Conservation (phyloP, 2,113 vertebrate species). For the Fukomys damarensis region DNA sequence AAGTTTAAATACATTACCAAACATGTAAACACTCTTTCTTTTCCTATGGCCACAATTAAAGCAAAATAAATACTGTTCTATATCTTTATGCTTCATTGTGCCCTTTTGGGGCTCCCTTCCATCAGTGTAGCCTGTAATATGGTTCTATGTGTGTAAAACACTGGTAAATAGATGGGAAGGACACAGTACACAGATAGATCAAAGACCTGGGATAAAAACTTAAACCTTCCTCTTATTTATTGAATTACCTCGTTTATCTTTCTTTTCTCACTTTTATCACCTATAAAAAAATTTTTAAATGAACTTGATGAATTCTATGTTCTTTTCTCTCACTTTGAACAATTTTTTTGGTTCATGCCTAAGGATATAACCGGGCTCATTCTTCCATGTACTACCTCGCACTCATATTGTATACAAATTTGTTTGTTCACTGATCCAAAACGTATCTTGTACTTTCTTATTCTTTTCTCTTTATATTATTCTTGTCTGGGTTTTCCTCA, state of each 20-base stretch:
- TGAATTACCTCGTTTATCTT: not conserved
- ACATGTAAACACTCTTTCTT: constrained; percentile 8
- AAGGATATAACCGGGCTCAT: not conserved
- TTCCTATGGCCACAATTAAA: constrained; percentile 26
- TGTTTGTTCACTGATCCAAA: not conserved
- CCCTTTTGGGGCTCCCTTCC: constrained; percentile 12
- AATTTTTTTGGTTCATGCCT: not conserved
- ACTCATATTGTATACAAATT: not conserved
- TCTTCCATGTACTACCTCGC: not conserved
- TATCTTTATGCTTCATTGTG: not conserved
- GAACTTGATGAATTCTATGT: not conserved
- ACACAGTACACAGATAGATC: not conserved
- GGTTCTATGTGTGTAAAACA: constrained; percentile 13
- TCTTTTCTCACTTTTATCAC: not conserved
- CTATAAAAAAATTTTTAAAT: not conserved
- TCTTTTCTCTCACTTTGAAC: constrained; percentile 7
- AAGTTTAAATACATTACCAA: constrained; percentile 31
- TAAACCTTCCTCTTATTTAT: constrained; percentile 44
- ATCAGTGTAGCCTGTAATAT: not conserved
- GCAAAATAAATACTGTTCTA: constrained; percentile 5
- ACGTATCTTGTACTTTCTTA: not conserved
- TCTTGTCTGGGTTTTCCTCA: not conserved
- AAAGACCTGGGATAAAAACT: not conserved
- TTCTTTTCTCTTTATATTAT: not conserved
- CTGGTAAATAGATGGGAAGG: not conserved